These are phyloP conservation scores for Zele albiditarsus DNA, from an alignment of 2,888 invertebrate genomes.

Conservation along the genomic window DNA sequence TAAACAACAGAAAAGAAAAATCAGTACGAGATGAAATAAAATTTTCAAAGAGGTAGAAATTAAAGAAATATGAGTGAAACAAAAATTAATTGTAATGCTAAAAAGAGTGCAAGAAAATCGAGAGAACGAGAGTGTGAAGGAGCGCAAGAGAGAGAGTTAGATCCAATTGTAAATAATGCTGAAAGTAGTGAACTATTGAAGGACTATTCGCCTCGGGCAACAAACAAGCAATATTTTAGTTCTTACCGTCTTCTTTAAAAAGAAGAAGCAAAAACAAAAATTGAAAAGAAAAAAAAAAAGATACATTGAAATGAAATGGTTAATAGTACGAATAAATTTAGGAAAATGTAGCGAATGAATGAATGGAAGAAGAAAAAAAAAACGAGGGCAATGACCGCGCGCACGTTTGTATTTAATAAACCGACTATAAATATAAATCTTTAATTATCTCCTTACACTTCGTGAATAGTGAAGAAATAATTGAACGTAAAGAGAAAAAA, in stretches of 20 bases:
- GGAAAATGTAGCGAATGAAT: slow-evolving; percentile 61
- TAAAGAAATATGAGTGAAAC: slow-evolving; percentile 34
- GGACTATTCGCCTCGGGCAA: slow-evolving; percentile 63
- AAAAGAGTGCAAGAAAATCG: slow-evolving; percentile 10
- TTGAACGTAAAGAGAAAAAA: slow-evolving; percentile 54
- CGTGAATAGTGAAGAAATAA: slow-evolving; percentile 48
- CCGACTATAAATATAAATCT: slow-evolving; percentile 70
- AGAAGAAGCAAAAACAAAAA: no score
- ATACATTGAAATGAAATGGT: slow-evolving; percentile 29
- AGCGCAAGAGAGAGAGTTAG: neutral
- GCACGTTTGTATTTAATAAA: slow-evolving; percentile 68
- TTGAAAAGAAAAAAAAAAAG: slow-evolving; percentile 49
- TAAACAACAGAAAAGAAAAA: neutral
- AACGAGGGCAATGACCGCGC: slow-evolving; percentile 46
- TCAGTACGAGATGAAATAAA: no score
- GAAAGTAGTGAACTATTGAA: slow-evolving; percentile 63
- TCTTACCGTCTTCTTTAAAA: slow-evolving; percentile 64
- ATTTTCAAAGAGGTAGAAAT: slow-evolving; percentile 34
- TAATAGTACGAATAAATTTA: slow-evolving; percentile 54
- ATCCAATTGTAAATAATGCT: slow-evolving; percentile 50
- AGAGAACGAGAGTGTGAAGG: no score
- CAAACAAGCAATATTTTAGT: slow-evolving; percentile 71
- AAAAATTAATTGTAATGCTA: slow-evolving; percentile 40
- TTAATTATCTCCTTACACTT: slow-evolving; percentile 70
- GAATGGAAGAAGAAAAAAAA: slow-evolving; percentile 39